phyloP scores from a whole-genome alignment of 2,797 vertebrate genomes.

The Acropternis orthonyx region DNA sequence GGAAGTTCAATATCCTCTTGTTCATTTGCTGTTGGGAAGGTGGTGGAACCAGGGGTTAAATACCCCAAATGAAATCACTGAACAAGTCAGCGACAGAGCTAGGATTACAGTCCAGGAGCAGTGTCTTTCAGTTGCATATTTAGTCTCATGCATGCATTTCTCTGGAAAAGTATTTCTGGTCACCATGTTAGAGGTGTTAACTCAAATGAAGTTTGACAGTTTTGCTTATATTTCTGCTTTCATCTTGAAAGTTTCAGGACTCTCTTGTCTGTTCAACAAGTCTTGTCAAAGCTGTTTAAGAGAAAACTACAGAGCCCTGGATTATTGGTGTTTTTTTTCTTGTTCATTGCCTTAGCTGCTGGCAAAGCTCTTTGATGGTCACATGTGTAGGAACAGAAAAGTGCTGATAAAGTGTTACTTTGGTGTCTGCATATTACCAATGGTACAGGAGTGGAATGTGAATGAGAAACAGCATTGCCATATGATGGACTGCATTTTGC shows the following conservation, averaged over 20 bases:
- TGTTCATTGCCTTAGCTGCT: neutral
- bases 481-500: neutral
- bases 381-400: neutral
- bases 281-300: neutral
- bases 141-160: neutral
- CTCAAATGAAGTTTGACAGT: neutral
- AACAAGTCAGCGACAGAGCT: neutral
- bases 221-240: neutral
- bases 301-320: neutral
- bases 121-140: neutral
- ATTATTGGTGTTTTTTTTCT: neutral
- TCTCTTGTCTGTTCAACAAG: neutral
- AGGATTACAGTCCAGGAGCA: neutral
- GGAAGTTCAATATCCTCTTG: neutral
- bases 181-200: neutral
- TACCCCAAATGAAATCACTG: neutral
- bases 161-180: constrained; percentile 7
- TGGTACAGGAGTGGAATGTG: neutral
- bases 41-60: neutral
- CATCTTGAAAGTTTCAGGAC: neutral
- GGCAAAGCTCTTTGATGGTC: neutral
- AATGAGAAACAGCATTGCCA: neutral
- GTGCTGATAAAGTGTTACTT: neutral
- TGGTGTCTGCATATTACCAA: neutral
- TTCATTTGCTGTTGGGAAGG: neutral